Conservation (phyloP, 2,797 vertebrate genomes). For the Sylvia borin region DNA sequence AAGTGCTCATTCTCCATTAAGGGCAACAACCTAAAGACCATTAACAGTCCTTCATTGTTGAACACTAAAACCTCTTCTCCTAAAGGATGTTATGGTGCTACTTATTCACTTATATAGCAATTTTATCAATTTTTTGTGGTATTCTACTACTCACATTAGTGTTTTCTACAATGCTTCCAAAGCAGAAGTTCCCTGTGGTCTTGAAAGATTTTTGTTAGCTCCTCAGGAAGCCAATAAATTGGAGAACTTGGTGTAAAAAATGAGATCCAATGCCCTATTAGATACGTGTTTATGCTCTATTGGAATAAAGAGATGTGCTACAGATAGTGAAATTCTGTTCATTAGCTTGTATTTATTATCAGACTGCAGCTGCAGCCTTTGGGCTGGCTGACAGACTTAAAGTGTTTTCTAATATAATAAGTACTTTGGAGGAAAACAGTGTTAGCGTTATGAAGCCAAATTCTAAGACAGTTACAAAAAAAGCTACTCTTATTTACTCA, state of each 20-base stretch:
- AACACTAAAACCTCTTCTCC: background rate
- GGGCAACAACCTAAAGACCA: background rate
- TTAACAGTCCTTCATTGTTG: background rate
- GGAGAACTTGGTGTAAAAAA: constrained; percentile 18
- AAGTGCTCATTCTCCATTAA: background rate
- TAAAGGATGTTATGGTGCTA: background rate
- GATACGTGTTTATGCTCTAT: constrained; percentile 3
- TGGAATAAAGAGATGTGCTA: background rate
- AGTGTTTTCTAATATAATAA: constrained; percentile 47
- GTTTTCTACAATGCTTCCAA: constrained; percentile 3
- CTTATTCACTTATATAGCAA: background rate
- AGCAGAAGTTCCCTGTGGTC: background rate
- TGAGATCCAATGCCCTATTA: constrained; percentile 2
- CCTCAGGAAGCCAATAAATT: constrained; percentile 6
- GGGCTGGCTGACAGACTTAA: constrained; percentile 19
- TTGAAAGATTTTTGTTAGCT: background rate
- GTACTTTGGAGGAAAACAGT: constrained; percentile 17
- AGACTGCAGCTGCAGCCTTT: constrained; percentile 42
- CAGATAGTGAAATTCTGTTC: constrained; percentile 25
- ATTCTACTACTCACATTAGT: background rate
- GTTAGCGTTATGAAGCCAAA: constrained; percentile 14
- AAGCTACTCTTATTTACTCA: background rate
- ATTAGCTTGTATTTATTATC: constrained; percentile 32
- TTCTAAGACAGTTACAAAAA: constrained; percentile 15
- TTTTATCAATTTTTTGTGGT: background rate